These are phyloP conservation scores for Tuberolachnus salignus DNA, from an alignment of 2,888 invertebrate species.

Conservation along the genomic window DNA sequence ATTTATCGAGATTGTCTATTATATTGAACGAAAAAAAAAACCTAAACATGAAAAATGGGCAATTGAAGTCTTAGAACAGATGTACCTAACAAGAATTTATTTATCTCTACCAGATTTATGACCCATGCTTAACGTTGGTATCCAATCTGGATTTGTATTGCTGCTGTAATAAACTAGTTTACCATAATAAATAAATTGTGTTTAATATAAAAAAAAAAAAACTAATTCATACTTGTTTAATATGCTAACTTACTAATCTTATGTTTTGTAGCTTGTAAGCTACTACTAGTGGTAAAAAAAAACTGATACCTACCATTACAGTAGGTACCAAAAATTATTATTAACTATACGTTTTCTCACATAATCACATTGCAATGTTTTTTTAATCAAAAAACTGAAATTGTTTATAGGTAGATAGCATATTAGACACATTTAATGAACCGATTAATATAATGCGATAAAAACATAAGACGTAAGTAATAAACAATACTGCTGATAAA, in stretches of 20 bases:
- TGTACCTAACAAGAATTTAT: background rate
- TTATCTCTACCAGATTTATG: background rate
- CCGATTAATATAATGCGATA: background rate
- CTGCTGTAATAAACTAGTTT: constrained; percentile 7
- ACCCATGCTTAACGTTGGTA: constrained; percentile 5
- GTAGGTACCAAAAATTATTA: background rate
- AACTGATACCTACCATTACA: background rate
- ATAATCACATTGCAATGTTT: background rate
- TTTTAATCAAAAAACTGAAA: background rate
- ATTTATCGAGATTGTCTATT: too few relatives aligned
- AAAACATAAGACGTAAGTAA: too few relatives aligned
- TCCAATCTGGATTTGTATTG: constrained; percentile 27
- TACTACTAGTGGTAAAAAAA: constrained; percentile 1
- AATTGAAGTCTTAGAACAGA: background rate
- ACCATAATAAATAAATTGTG: constrained; percentile 1
- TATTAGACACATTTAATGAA: constrained; percentile 10
- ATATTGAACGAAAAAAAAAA: too few relatives aligned
- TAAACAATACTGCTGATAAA: background rate
- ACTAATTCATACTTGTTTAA: constrained; percentile 1
- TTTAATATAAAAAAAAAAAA: background rate
- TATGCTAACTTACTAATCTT: background rate
- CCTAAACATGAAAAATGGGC: background rate
- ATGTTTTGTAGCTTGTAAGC: constrained; percentile 1
- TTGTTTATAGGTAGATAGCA: constrained; percentile 3
- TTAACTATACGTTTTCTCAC: background rate